A percentile compares a stretch with the other conserved stretches of the same genome.
These are phyloP conservation scores for Orussus abietinus DNA, from an alignment of 1,140 invertebrate genomes.

Conservation along the genomic window DNA sequence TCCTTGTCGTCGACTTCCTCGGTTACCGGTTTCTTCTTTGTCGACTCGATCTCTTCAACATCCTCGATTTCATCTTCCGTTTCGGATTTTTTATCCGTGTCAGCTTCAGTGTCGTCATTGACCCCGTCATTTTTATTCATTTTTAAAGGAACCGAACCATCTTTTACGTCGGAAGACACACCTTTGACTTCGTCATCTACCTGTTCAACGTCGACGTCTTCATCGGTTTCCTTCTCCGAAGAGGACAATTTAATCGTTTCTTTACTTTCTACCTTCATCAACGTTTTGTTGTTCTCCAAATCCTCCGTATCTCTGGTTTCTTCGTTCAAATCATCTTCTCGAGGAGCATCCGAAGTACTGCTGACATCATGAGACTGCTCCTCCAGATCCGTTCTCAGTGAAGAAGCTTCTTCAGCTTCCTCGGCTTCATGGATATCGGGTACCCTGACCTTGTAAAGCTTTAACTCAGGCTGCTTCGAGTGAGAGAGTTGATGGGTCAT, in stretches of 20 bases:
- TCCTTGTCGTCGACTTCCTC: not conserved
- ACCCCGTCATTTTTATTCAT: constrained; percentile 3
- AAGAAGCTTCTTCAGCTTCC: constrained; percentile 4
- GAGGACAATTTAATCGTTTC: not conserved
- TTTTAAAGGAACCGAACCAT: too few species aligned
- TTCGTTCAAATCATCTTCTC: constrained; percentile 2
- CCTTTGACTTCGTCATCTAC: not conserved
- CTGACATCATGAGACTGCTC: constrained; percentile 6
- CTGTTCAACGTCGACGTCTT: too few species aligned
- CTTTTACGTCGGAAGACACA: constrained; percentile 4
- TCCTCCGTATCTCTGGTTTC: not conserved
- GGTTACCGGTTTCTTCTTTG: not conserved
- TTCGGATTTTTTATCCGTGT: not conserved
- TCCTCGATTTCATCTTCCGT: constrained; percentile 1
- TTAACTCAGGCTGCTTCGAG: constrained; percentile 34
- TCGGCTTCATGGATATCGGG: not conserved
- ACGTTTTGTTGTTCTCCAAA: not conserved
- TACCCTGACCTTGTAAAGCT: constrained; percentile 26
- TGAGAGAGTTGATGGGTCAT: constrained; percentile 37
- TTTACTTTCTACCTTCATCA: too few species aligned
- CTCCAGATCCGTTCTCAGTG: not conserved
- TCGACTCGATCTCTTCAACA: not conserved
- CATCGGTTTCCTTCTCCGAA: not conserved
- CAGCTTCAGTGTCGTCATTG: constrained; percentile 2
- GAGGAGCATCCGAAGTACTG: not conserved